Evolutionary conservation across 2,797 vertebrate species (phyloP), one percentile per base, ranked within the genome.

Genomic region (Sebastes cheni): DNA sequence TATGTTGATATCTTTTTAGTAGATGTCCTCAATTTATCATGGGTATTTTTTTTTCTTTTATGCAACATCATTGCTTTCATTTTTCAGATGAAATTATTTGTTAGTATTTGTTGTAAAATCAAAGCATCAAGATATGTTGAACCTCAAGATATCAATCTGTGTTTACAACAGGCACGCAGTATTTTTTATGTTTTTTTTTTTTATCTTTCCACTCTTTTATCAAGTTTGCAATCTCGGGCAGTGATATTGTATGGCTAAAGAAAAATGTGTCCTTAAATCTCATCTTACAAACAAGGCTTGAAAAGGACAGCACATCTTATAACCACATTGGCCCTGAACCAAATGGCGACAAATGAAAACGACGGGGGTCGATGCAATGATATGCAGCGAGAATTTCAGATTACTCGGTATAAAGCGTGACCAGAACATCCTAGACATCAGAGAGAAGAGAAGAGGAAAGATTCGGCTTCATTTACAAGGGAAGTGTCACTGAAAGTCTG

Each of bases 61-160:
- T 66, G 27, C 25, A 39, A 34, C 32, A 61, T 58, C 54, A 65
- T 6, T 46, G 36, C 34, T 72, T 75, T 72, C 3, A 27, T 29
- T 58, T 39, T 42, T 29, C 2, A 18, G 18, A 5, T 22, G 22
- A 58, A 65, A 68, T 50, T 42, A 20, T 25, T 59, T 39, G 5
- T 1, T 13, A 42, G 18, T 32, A 68, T 55, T 77, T 60, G 20
- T 74, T 39, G 18, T 30, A 59, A 68, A 52, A 59, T 65, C 20
- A 62, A 75, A 80, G 70, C 36, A 20, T 65, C n/a, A 36, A 65
- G 42, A 82, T 46, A 65, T 3, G 32, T 34, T 16, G 9, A 69
- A 75, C 22, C 42, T 73, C 1, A 32, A 81, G n/a, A 78, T 85
- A 74, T 56, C 14, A 61, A 77, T 82, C 72, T 64, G 2, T 81